Percentiles rank a stretch among this genome's conserved stretches.
Conservation (phyloP, 2,888 invertebrate genomes). For the Sinelater perroti region DNA sequence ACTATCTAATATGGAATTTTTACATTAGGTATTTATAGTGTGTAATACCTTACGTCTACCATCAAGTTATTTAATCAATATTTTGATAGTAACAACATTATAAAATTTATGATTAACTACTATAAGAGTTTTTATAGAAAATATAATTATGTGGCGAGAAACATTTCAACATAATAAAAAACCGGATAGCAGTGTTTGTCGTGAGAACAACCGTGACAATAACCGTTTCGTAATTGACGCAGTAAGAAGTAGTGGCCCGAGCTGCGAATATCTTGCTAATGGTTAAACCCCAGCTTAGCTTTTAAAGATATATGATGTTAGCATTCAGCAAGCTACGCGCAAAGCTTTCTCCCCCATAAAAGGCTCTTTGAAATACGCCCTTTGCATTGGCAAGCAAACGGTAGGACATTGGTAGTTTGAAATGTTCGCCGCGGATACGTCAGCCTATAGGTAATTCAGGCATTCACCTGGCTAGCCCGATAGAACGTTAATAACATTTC, state of each 20-base stretch:
- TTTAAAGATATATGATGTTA: constrained; percentile 25
- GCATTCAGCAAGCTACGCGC: constrained; percentile 23
- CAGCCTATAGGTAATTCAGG: constrained; percentile 17
- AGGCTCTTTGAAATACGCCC: constrained; percentile 27
- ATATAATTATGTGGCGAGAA: not conserved
- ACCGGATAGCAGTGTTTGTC: not conserved
- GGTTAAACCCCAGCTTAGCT: constrained; percentile 24
- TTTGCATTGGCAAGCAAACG: constrained; percentile 16
- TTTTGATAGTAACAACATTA: not conserved
- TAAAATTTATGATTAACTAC: not conserved
- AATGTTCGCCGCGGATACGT: constrained; percentile 16
- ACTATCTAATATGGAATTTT: too few relatives aligned
- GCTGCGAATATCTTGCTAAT: constrained; percentile 24
- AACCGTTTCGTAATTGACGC: not conserved
- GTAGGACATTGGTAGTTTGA: constrained; percentile 20
- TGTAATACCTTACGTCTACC: not conserved
- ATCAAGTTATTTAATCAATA: not conserved
- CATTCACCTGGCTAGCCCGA: constrained; percentile 9
- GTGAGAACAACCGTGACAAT: not conserved
- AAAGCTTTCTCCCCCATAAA: constrained; percentile 21
- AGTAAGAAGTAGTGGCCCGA: constrained; percentile 12
- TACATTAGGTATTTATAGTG: too few relatives aligned
- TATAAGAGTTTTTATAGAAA: too few relatives aligned
- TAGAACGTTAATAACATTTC: constrained; percentile 5
- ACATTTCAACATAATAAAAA: not conserved